Percentiles rank a stretch among this genome's conserved stretches.
These are phyloP conservation scores for Shinisaurus crocodilurus DNA, from an alignment of 2,113 vertebrate species.

Conservation along the genomic window DNA sequence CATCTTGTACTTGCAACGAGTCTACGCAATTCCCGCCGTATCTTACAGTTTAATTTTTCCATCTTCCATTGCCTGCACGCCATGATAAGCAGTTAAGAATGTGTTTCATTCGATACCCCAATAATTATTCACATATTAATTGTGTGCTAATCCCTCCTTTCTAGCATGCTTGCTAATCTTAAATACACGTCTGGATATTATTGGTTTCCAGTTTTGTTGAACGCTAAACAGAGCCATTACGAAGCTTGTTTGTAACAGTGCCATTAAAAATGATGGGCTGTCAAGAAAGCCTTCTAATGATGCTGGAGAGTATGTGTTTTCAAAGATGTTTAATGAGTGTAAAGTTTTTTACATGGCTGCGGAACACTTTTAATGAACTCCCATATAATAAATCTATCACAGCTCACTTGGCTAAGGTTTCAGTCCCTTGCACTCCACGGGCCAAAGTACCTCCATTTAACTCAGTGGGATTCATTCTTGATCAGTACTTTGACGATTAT, in stretches of 20 bases:
- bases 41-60: slow-evolving; percentile 58
- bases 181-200: slow-evolving; percentile 36
- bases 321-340: slow-evolving; percentile 75
- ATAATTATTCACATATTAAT: slow-evolving; percentile 70
- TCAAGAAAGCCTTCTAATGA: slow-evolving; percentile 72
- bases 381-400: slow-evolving; percentile 74
- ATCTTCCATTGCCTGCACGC: slow-evolving; percentile 46
- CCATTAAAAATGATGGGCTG: slow-evolving; percentile 78
- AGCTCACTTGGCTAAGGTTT: slow-evolving; percentile 54
- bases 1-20: slow-evolving; percentile 56
- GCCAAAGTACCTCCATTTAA: neutral
- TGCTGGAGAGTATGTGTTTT: slow-evolving; percentile 66
- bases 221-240: slow-evolving; percentile 65
- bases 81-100: slow-evolving; percentile 48
- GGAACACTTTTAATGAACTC: slow-evolving; percentile 74
- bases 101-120: slow-evolving; percentile 17
- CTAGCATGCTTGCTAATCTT: slow-evolving; percentile 47
- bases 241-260: slow-evolving; percentile 71
- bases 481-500: neutral
- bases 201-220: slow-evolving; percentile 55
- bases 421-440: neutral
- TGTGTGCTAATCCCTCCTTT: slow-evolving; percentile 53
- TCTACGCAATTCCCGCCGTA: slow-evolving; percentile 51
- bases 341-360: slow-evolving; percentile 66
- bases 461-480: neutral